These are phyloP conservation scores for Piprites chloris DNA, from an alignment of 2,113 vertebrate species.

Conservation along the genomic window DNA sequence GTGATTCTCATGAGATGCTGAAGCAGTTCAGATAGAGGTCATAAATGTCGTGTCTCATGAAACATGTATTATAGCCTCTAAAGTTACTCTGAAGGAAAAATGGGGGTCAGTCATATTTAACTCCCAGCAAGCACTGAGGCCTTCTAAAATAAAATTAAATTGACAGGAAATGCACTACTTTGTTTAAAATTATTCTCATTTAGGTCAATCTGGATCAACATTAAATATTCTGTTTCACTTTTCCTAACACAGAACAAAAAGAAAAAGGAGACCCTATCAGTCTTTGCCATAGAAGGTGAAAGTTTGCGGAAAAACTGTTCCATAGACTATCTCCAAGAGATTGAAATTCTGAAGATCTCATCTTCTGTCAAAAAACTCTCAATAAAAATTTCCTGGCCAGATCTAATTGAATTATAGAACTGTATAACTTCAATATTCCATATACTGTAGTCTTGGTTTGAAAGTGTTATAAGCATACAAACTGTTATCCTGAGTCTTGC, in stretches of 20 bases:
- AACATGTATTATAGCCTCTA: background rate
- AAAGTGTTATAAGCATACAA: background rate
- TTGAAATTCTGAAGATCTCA: background rate
- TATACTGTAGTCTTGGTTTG: background rate
- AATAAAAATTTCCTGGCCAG: background rate
- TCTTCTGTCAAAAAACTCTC: background rate
- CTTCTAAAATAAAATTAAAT: background rate
- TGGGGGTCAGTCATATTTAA: background rate
- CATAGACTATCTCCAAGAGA: background rate
- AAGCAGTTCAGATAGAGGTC: background rate
- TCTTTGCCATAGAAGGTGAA: background rate
- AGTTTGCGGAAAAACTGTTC: background rate
- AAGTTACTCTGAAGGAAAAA: background rate
- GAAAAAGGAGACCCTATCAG: background rate
- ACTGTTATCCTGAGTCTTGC: background rate
- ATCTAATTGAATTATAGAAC: background rate
- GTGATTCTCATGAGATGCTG: background rate
- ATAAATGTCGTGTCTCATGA: background rate
- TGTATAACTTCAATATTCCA: background rate
- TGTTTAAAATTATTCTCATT: background rate
- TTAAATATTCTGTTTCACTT: background rate
- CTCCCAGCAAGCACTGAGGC: background rate
- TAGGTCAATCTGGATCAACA: background rate
- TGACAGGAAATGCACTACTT: background rate
- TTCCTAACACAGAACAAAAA: background rate